Evolutionary conservation across 92 coral and sea anemone species (phyloP), one percentile per base, ranked within the genome.

Genomic region (Metridium senile): DNA sequence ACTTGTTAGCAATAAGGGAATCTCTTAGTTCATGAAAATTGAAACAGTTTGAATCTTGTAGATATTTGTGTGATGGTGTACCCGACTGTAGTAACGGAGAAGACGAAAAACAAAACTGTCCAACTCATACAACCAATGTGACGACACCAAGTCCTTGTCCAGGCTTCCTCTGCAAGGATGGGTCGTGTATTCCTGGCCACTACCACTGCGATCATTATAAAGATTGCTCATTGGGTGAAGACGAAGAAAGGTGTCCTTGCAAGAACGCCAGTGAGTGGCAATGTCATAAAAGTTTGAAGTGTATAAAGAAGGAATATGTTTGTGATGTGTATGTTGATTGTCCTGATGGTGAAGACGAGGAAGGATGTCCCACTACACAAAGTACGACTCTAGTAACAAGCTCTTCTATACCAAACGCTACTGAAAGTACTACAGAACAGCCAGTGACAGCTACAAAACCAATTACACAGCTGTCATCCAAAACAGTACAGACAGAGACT

Each of bases 1-100:
- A n/a, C n/a, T n/a, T n/a, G n/a, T n/a, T n/a, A n/a, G n/a, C n/a
- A n/a, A n/a, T n/a, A n/a, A n/a, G n/a, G n/a, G n/a, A n/a, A n/a
- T n/a, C n/a, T n/a, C n/a, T n/a, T n/a, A n/a, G n/a, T n/a, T n/a
- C n/a, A n/a, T n/a, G n/a, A n/a, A n/a, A n/a, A n/a, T n/a, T n/a
- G n/a, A n/a, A n/a, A n/a, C n/a, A n/a, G n/a, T n/a, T n/a, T n/a
- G n/a, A n/a, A n/a, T n/a, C n/a, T n/a, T 35, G 30, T 62, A 93
- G 98, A 71, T 86, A 86, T 76, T 73, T 84, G 34, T 93, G 98
- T 33, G 96, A 93, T 68, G 98, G 96, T 19, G 77, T 39, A 13
- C 61, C 35, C 52, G 96, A 93, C 28, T 93, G 98, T 51, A 56
- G 53, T 9, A 52, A 71, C 8, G 96, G 98, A 13, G 96, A 90